These are phyloP conservation scores for Buteo buteo DNA, from an alignment of 2,113 vertebrate species.

Conservation along the genomic window DNA sequence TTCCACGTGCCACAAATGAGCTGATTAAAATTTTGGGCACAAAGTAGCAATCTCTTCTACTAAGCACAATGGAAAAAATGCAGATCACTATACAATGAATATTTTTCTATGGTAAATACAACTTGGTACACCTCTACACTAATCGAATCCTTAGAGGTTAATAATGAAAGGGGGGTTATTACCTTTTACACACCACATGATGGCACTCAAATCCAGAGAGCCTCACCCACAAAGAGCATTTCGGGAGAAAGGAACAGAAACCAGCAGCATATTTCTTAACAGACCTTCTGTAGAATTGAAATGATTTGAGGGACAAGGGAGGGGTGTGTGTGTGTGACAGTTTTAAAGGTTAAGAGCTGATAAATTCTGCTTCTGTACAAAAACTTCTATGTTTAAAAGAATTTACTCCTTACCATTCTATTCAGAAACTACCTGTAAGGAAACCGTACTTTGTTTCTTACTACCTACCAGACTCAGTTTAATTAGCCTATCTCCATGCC, in stretches of 20 bases:
- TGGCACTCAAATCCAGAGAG: constrained; percentile 42
- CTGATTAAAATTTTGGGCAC: neutral
- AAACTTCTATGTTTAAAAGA: neutral
- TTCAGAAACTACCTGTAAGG: neutral
- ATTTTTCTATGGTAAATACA: neutral
- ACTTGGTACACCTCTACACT: no score
- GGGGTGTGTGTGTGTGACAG: no score
- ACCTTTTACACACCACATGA: neutral
- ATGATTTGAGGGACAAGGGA: neutral
- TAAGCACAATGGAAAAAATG: neutral
- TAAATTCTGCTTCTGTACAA: neutral
- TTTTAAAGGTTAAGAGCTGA: neutral
- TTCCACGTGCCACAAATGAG: neutral
- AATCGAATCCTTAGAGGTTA: neutral
- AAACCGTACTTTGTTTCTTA: neutral
- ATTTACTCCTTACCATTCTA: neutral
- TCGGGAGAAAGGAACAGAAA: neutral
- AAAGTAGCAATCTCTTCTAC: neutral
- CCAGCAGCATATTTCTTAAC: neutral
- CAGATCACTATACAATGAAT: neutral
- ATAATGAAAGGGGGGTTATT: accelerated
- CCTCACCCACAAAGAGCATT: neutral
- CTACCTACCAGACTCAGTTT: neutral
- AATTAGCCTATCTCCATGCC: neutral
- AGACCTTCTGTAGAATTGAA: neutral